Conservation (phyloP, 2,113 vertebrate species). For the Polyodon spathula region DNA sequence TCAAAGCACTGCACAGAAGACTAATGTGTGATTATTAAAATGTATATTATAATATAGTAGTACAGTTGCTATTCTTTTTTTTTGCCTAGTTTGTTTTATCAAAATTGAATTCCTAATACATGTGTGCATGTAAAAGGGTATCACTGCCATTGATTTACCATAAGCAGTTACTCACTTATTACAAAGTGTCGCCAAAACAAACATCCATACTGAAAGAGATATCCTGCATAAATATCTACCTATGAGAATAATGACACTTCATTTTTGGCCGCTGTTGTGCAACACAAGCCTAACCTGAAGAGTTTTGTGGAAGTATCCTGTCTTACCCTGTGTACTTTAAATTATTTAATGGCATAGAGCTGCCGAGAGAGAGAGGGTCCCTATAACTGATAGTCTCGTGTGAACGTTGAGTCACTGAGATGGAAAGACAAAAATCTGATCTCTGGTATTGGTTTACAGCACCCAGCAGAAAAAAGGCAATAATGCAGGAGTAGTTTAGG, state of each 20-base stretch:
- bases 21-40: too few relatives aligned
- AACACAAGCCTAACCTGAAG: background rate
- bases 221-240: background rate
- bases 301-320: conserved; percentile 1
- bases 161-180: too few relatives aligned
- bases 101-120: too few relatives aligned
- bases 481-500: background rate
- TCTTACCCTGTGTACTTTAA: background rate
- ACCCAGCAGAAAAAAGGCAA: too few relatives aligned
- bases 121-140: too few relatives aligned
- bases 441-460: background rate
- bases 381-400: conserved; percentile 1
- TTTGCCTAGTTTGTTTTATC: too few relatives aligned
- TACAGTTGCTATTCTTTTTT: too few relatives aligned
- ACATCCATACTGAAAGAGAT: background rate
- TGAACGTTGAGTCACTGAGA: background rate
- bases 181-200: background rate
- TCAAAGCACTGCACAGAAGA: too few relatives aligned
- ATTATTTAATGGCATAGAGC: background rate
- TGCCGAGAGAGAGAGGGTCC: too few relatives aligned
- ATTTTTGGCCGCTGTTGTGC: background rate
- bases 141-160: too few relatives aligned
- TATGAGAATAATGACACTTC: background rate
- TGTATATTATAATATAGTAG: too few relatives aligned
- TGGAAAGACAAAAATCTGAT: conserved; percentile 3